Evolutionary conservation across 1,140 invertebrate species (phyloP).

Genomic region (Leptinotarsa undecemlineata): DNA sequence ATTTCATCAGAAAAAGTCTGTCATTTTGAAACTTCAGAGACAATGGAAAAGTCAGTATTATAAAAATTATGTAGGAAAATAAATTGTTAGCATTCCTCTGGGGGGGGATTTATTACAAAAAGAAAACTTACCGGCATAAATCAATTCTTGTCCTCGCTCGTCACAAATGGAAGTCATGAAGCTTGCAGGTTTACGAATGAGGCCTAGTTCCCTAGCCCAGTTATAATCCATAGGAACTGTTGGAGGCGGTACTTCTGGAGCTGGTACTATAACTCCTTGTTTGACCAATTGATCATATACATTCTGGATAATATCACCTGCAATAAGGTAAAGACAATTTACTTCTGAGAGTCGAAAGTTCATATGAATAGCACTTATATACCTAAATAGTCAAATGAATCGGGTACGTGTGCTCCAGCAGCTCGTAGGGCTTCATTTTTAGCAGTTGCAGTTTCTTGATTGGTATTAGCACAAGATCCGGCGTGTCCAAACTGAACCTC

Average conservation of each 20-base stretch:
- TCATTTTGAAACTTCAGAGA: no score
- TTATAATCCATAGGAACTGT: conserved; percentile 99
- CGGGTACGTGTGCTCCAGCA: conserved; percentile 88
- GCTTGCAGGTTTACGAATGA: conserved; percentile 98
- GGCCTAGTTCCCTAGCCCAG: conserved; percentile 96
- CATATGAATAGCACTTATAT: conserved; percentile 26
- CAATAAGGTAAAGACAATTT: neutral
- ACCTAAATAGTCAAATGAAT: conserved; percentile 91
- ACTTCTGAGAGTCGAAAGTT: neutral
- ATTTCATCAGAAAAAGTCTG: no score
- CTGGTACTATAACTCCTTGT: conserved; percentile 81
- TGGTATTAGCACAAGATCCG: conserved; percentile 95
- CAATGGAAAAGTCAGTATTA: no score
- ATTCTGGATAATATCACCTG: conserved; percentile 68
- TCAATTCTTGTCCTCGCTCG: conserved; percentile 95
- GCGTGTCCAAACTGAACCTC: conserved; percentile 99
- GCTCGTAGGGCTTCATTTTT: conserved; percentile 87
- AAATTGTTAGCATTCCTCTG: no score
- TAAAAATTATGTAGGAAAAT: no score
- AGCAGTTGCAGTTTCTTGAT: conserved; percentile 89
- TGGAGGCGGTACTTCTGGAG: conserved; percentile 92
- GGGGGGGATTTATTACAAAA: neutral
- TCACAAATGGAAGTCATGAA: conserved; percentile 99
- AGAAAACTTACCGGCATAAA: conserved; percentile 77
- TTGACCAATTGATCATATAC: conserved; percentile 82